Evolutionary conservation across 2,888 invertebrate genomes (phyloP), one percentile per base, ranked within the genome.

Genomic region (Pachliopta kotzebuea): DNA sequence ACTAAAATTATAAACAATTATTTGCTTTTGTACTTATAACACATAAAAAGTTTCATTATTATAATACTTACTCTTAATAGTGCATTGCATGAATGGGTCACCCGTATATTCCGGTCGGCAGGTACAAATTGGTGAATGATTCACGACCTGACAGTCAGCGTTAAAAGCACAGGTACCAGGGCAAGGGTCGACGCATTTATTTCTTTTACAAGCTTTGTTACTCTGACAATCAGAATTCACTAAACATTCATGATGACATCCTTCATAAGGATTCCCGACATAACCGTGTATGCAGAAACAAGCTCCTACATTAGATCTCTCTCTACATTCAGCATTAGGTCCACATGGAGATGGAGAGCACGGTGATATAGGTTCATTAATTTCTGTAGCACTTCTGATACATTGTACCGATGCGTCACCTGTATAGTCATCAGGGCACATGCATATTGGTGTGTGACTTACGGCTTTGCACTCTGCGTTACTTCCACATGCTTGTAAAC

Each of bases 401-500:
- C 96, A 96, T 71, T 94, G 93, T 9, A 93, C 89, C 72, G 96
- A 95, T 18, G 97, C 96, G 85, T 97, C 96, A 3, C 97, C 97
- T 20, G 88, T 92, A 74, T 93, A 96, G 4, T 95, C 95, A 64
- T 90, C 86, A 4, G 92, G 84, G 75, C 97, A 97, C 54, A 94
- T 85, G 77, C 96, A 95, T 72, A 94, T 93, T 50, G 95, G 94
- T 45, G 96, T 93, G 79, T 96, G 95, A 77, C 95, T 96, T 24
- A 96, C 92, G 23, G 96, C 96, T 67, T 93, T 93, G 78, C 96
- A 97, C 72, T 95, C 94, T 2, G 96, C 94, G 76, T 95, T 95
- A 7, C 84, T 74, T 37, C 96, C 96, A 80, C 96, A 96, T n/a
- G 94, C 93, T 68, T 94, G 93, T 42, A 92, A 89, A 76, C 96